Evolutionary conservation across 2,888 invertebrate genomes (phyloP), one percentile per base, ranked within the genome.

Genomic region (Pyralis farinalis): DNA sequence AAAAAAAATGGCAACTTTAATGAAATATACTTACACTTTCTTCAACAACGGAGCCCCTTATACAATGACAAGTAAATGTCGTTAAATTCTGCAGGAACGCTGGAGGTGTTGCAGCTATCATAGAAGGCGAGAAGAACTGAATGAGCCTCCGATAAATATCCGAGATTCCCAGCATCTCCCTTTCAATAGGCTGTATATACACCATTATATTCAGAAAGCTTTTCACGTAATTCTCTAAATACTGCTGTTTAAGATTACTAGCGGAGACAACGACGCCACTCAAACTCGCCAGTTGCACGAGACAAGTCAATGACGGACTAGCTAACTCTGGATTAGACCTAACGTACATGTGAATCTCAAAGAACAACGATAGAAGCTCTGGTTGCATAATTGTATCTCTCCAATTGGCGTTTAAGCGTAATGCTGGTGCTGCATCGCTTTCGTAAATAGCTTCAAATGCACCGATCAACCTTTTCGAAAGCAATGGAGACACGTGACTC

Each of bases 301-400:
- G 85, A 74, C 97, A 97, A 38, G 92, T 94, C 42, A 97, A 79
- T 0, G 96, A 94, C 47, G 95, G 94, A 67, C 94, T 94, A 6
- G 94, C 92, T 56, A 97, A 85, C 32, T 94, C 92, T 12, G 94
- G 93, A 65, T 94, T 92, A 32, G 92, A 91, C 34, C 96, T 90
- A 3, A 97, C 94, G 83, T 95, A 95, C 91, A 94, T 93, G 75
- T 97, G 96, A 25, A 95, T 87, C 68, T 94, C 93, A 69, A 96
- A 97, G 83, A 96, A 95, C 28, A 97, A 74, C n/a, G 94, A 91
- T 34, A 96, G 73, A 9, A 96, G 83, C 48, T 92, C 91, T 1
- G 94, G 93, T 61, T 95, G 93, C 49, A 96, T 85, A 50, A 97
- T 92, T 0, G 95, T 91, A 47, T 95, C 94, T 43, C 91, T 88